Evolutionary conservation across 30 jellyfish, hydroid and myxozoan genomes (phyloP).

Genomic region (Haliclystus octoradiatus): DNA sequence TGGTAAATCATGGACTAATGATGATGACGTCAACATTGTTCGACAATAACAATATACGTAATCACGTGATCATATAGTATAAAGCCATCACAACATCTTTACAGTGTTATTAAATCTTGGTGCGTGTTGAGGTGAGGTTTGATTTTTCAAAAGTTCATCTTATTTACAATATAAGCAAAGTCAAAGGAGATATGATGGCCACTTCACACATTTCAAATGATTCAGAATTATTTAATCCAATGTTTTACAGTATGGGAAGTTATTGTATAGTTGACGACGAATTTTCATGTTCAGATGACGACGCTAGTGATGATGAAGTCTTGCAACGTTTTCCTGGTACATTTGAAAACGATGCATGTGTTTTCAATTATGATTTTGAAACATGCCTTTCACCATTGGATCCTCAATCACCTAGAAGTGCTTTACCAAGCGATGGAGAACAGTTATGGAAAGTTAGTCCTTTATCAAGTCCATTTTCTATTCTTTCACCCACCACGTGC

Average conservation of each 20-base stretch:
- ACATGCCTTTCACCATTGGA: background rate
- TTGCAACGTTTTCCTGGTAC: background rate
- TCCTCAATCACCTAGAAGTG: background rate
- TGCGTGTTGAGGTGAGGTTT: no score
- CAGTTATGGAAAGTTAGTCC: background rate
- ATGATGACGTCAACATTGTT: no score
- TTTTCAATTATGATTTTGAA: background rate
- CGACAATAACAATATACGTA: no score
- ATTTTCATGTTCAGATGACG: background rate
- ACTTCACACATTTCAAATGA: background rate
- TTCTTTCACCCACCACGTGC: background rate
- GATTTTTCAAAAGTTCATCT: no score
- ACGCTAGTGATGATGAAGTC: background rate
- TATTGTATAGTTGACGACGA: background rate
- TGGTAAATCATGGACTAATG: no score
- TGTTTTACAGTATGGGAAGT: background rate
- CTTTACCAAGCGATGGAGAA: background rate
- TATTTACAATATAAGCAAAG: background rate
- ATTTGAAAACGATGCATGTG: background rate
- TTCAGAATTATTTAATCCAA: background rate
- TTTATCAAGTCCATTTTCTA: background rate
- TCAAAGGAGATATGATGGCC: background rate
- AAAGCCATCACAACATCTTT: no score
- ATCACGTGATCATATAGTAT: no score
- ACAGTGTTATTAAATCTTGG: no score